Evolutionary conservation across 1,140 invertebrate species (phyloP).

Genomic region (Hyphantria cunea): DNA sequence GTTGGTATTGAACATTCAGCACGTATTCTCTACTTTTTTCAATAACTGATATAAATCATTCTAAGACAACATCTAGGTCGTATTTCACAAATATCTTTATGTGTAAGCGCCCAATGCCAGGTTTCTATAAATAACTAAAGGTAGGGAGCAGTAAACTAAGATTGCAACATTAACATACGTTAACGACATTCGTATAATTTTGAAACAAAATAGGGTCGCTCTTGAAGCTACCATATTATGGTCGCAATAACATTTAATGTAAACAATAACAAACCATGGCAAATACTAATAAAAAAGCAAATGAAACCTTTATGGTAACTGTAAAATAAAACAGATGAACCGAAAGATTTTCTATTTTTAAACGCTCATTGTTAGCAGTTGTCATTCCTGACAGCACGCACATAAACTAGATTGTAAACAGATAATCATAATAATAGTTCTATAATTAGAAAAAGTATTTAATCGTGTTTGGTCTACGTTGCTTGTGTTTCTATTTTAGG

Average conservation of each 20-base stretch:
- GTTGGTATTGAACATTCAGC: no score
- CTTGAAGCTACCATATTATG: background rate
- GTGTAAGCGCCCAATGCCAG: no score
- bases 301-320: constrained; percentile 8
- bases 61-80: no score
- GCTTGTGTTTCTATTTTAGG: constrained; percentile 26
- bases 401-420: constrained; percentile 28
- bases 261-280: constrained; percentile 8
- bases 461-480: constrained; percentile 25
- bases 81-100: no score
- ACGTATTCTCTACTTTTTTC: no score
- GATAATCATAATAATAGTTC: constrained; percentile 24
- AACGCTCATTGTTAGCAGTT: constrained; percentile 7
- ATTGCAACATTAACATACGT: constrained; percentile 1
- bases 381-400: constrained; percentile 24
- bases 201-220: background rate
- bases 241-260: constrained; percentile 3
- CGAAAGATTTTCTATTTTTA: background rate
- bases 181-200: background rate
- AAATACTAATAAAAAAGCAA: constrained; percentile 9
- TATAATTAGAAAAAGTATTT: constrained; percentile 35
- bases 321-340: constrained; percentile 14
- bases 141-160: no score
- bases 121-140: no score
- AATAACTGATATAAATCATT: no score